Evolutionary conservation across 2,113 vertebrate genomes (phyloP), one percentile per base, ranked within the genome.

Genomic region (Chiloscyllium plagiosum): DNA sequence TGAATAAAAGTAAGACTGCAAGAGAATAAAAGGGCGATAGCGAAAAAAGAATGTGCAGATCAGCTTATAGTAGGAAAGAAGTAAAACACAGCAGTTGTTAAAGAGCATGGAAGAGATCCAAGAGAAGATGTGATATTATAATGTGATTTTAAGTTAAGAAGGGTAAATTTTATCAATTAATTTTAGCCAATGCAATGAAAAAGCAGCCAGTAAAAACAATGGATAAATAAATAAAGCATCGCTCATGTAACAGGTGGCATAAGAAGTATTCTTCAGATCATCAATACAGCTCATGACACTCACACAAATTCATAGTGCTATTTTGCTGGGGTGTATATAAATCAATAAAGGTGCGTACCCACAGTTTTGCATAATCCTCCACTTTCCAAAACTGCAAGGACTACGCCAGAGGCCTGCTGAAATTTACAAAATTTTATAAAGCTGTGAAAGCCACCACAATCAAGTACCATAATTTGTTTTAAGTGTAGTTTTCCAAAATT

Each of bases 1-100:
- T 97, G 98, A 98, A 97, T 97, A 96, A 97, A 98, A 97, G 98
- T 98, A 97, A 96, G 97, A 97, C 97, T 96, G 97, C 97, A 96
- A 68, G 61, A 26, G 87, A 96, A 96, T 26, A 96, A 97, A 96
- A 42, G 65, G 96, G 72, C 95, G 96, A 96, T 29, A 20, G 66
- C 1, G 52, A 96, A 94, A 96, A 33, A 92, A 42, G 76, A 94
- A 94, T n/a, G 94, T 95, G 47, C 50, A 69, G 26, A 95, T 95
- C 68, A 76, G 52, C 24, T 72, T 37, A 95, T 47, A 15, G 69
- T 47, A 68, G 86, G 94, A 94, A 76, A 94, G 66, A 52, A 19
- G 42, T 10, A 12, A 6, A 95, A 96, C 96, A 96, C 95, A 56
- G 47, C 92, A 86, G 50, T 3, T 69, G 0, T 29, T 83, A 95